phyloP scores from a whole-genome alignment of 2,888 invertebrate species.

The Cotesia congregata region DNA sequence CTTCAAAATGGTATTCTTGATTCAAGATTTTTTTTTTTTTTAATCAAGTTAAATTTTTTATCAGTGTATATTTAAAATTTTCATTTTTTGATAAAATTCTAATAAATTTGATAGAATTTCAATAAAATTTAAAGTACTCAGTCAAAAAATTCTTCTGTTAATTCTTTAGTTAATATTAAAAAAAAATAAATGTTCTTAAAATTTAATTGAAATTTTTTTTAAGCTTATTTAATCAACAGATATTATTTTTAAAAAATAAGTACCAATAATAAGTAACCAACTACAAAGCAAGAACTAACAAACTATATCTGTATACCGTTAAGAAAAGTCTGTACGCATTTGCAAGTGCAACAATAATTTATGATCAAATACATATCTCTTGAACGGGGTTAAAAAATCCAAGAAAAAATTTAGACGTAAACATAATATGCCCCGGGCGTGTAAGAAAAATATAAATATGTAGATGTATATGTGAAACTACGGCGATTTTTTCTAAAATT shows the following conservation, averaged over 20 bases:
- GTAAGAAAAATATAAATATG: neutral
- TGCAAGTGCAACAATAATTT: constrained; percentile 29
- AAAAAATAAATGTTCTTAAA: neutral
- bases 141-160: too few species aligned
- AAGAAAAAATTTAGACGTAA: constrained; percentile 35
- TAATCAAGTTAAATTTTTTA: too few species aligned
- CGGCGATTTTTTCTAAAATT: constrained; percentile 14
- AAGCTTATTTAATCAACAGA: too few species aligned
- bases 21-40: too few species aligned
- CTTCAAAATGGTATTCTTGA: too few species aligned
- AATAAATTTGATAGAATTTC: too few species aligned
- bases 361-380: constrained; percentile 33
- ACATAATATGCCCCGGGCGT: constrained; percentile 35
- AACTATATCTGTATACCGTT: constrained; percentile 30
- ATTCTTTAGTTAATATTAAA: neutral
- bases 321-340: constrained; percentile 23
- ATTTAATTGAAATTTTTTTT: too few species aligned
- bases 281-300: neutral
- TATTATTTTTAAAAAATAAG: neutral
- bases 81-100: too few species aligned
- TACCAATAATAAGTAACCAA: neutral
- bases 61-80: too few species aligned
- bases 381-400: constrained; percentile 25
- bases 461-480: neutral
- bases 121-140: too few species aligned